These are phyloP conservation scores for Synanthedon myopaeformis DNA, from an alignment of 2,888 invertebrate species.

Conservation along the genomic window DNA sequence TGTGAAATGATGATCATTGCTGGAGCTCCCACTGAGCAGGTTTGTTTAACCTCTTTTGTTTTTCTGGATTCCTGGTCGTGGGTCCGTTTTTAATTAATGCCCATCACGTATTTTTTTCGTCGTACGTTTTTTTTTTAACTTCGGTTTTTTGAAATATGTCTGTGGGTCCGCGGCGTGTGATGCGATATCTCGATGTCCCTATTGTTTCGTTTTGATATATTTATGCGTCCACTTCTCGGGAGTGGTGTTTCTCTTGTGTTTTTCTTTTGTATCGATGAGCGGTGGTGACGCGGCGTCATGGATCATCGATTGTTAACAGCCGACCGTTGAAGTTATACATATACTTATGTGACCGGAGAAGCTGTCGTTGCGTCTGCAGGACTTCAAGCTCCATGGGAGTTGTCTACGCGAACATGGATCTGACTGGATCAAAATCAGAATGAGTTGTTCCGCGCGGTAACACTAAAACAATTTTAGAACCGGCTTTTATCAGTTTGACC, in stretches of 20 bases:
- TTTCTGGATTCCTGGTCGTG: conserved; percentile 65
- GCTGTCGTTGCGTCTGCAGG: conserved; percentile 24
- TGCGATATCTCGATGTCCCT: conserved; percentile 64
- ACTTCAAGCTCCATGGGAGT: conserved; percentile 30
- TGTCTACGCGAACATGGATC: neutral
- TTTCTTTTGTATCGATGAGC: conserved; percentile 39
- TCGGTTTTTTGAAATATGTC: conserved; percentile 66
- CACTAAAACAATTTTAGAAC: neutral
- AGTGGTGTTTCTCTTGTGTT: conserved; percentile 32
- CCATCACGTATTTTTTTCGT: conserved; percentile 68
- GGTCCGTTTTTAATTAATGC: conserved; percentile 72
- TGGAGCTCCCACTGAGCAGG: conserved; percentile 66
- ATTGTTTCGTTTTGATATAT: conserved; percentile 70
- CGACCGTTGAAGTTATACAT: conserved; percentile 48
- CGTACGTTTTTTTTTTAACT: conserved; percentile 56
- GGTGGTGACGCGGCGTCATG: conserved; percentile 41
- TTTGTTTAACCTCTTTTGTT: conserved; percentile 66
- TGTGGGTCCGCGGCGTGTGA: conserved; percentile 54
- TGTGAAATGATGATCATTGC: conserved; percentile 69
- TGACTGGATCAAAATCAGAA: too few relatives aligned
- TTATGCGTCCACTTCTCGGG: conserved; percentile 57
- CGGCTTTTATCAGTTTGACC: neutral
- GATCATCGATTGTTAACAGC: conserved; percentile 41
- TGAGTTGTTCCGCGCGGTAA: too few relatives aligned
- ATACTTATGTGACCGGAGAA: conserved; percentile 29